phyloP scores from a whole-genome alignment of 1,140 invertebrate species.

The Lutraria rhynchaena region DNA sequence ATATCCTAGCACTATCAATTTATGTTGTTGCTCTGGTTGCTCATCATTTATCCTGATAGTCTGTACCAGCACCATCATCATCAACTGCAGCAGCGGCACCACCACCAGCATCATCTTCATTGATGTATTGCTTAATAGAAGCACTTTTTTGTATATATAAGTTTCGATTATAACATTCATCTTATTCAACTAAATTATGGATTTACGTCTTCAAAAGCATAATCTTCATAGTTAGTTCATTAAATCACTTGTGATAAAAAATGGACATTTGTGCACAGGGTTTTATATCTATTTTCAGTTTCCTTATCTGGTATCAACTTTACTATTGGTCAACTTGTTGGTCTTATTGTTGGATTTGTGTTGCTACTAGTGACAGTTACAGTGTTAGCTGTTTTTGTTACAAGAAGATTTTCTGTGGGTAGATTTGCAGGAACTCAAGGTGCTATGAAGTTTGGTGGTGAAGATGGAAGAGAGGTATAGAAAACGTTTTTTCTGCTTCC shows the following conservation, averaged over 20 bases:
- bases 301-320: slow-evolving; percentile 33
- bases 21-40: neutral
- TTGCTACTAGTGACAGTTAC: slow-evolving; percentile 50
- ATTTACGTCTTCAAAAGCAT: too few species aligned
- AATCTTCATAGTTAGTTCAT: too few species aligned
- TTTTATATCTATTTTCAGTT: neutral
- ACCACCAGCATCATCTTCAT: too few species aligned
- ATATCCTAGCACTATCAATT: neutral
- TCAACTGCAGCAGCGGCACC: too few species aligned
- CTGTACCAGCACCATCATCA: neutral
- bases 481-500: neutral
- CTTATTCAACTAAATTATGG: too few species aligned
- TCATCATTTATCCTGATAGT: neutral
- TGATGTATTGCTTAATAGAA: too few species aligned
- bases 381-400: slow-evolving; percentile 46
- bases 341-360: slow-evolving; percentile 62
- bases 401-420: slow-evolving; percentile 58
- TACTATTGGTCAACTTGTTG: slow-evolving; percentile 58
- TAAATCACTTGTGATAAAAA: too few species aligned
- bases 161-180: too few species aligned
- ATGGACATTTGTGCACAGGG: neutral
- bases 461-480: slow-evolving; percentile 23
- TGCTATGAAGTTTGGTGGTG: slow-evolving; percentile 25
- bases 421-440: slow-evolving; percentile 33
- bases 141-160: too few species aligned